Evolutionary conservation across 2,888 invertebrate genomes (phyloP), one percentile per base, ranked within the genome.

Genomic region (Sabatieria punctata): DNA sequence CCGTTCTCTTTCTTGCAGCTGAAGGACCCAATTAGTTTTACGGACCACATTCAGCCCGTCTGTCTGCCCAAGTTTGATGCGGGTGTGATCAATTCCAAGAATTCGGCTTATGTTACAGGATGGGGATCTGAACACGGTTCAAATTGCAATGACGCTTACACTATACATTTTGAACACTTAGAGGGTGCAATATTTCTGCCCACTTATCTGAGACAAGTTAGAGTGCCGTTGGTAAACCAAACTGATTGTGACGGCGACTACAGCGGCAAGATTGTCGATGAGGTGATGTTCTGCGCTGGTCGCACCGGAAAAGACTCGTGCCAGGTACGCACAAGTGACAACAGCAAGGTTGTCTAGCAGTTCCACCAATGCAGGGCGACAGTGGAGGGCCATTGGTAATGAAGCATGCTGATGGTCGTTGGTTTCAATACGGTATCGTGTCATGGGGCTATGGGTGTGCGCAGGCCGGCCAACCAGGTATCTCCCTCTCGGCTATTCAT

Each of bases 241-340:
- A 8, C 21, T 19, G n/a, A 6, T 4, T 39, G 39, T 22, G 23
- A 3, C 8, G 21, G 4, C 6, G 39, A 39, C 4, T 39, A 39
- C 23, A 24, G 39, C 15, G 19, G 4, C 21, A 8, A 13, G 15
- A 24, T 15, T 13, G 26, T 42, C 43, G 22, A 42, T 15, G 4
- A 8, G 18, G 22, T 21, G 6, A 42, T 35, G 35, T 18, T 42
- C 4, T 42, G 43, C 27, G 43, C 43, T 22, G 43, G 43, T 8
- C 3, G n/a, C 4, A 22, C 27, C n/a, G 43, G 43, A 4, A 42
- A 42, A n/a, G 43, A 42, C n/a, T 19, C 21, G 13, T 42, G 43
- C n/a, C 27, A 25, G 6, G 43, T 42, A 4, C 21, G 43, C 4
- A 22, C n/a, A 6, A n/a, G n/a, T n/a, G n/a, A n/a, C n/a, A n/a